Evolutionary conservation across 2,888 invertebrate genomes (phyloP).

Genomic region (Pachliopta kotzebuea): DNA sequence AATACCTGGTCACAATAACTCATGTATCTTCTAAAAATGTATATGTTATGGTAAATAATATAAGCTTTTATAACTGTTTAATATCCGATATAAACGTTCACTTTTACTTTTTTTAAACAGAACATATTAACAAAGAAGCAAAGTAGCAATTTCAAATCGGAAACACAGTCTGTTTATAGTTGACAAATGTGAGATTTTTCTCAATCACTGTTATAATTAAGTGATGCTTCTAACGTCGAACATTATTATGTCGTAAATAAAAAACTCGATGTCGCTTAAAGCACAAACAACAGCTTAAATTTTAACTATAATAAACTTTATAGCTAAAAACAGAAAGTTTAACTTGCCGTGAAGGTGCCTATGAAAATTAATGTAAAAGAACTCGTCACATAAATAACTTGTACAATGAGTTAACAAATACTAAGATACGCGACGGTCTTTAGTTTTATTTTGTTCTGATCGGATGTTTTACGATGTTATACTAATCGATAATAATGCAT

Average conservation of each 20-base stretch:
- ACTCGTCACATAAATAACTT: conserved; percentile 22
- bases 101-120: conserved; percentile 15
- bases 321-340: neutral
- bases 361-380: conserved; percentile 21
- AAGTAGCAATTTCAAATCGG: conserved; percentile 35
- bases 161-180: conserved; percentile 37
- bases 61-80: neutral
- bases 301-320: conserved; percentile 6
- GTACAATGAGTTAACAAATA: conserved; percentile 27
- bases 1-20: no score
- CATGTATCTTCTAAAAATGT: no score
- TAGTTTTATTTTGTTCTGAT: conserved; percentile 17
- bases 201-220: conserved; percentile 37
- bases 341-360: neutral
- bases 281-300: neutral
- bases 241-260: conserved; percentile 37
- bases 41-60: no score
- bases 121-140: conserved; percentile 26
- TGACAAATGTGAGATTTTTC: conserved; percentile 45
- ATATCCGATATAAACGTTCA: neutral
- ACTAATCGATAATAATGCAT: no score
- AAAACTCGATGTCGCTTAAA: conserved; percentile 27
- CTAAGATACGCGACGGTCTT: conserved; percentile 6
- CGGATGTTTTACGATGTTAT: conserved; percentile 9
- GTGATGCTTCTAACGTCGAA: conserved; percentile 34